phyloP scores from a whole-genome alignment of 2,113 vertebrate species.

The Coreoperca whiteheadi region DNA sequence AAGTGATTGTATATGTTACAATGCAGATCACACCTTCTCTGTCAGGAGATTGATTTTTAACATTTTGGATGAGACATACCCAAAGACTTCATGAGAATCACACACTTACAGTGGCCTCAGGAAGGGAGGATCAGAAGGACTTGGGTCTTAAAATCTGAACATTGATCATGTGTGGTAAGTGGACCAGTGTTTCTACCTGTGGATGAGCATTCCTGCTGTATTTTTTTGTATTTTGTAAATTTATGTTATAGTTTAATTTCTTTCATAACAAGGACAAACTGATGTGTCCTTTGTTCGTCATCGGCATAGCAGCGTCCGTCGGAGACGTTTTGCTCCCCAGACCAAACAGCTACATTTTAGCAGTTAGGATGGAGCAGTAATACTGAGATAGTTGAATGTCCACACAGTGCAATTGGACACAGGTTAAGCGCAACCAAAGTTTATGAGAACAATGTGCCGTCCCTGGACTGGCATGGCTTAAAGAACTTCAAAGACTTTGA shows the following conservation, averaged over 20 bases:
- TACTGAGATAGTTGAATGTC: conserved; percentile 52
- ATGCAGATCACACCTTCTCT: conserved; percentile 22
- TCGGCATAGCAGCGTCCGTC: conserved; percentile 2
- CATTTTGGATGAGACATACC: conserved; percentile 30
- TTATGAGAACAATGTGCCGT: conserved; percentile 76
- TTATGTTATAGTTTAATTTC: conserved; percentile 25
- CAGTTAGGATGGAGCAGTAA: conserved; percentile 33
- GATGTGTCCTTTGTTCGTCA: conserved; percentile 25
- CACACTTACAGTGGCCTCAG: conserved; percentile 51
- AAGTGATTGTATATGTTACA: conserved; percentile 48
- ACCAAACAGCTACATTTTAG: conserved; percentile 62
- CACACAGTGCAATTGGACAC: conserved; percentile 70
- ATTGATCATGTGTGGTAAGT: conserved; percentile 31
- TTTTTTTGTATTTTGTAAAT: conserved; percentile 72
- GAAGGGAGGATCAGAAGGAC: conserved; percentile 17
- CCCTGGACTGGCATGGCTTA: conserved; percentile 70
- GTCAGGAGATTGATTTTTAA: neutral
- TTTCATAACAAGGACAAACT: conserved; percentile 18
- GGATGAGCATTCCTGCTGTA: conserved; percentile 80
- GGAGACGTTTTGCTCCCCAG: conserved; percentile 36
- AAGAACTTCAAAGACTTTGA: conserved; percentile 73
- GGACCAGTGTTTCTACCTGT: conserved; percentile 76
- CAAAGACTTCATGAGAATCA: conserved; percentile 26
- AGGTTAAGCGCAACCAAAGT: conserved; percentile 73
- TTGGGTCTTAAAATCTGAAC: conserved; percentile 43